Percentiles rank a stretch among this genome's conserved stretches.
These are phyloP conservation scores for Petrocephalus sullivani DNA, from an alignment of 2,797 vertebrate genomes.

Conservation along the genomic window DNA sequence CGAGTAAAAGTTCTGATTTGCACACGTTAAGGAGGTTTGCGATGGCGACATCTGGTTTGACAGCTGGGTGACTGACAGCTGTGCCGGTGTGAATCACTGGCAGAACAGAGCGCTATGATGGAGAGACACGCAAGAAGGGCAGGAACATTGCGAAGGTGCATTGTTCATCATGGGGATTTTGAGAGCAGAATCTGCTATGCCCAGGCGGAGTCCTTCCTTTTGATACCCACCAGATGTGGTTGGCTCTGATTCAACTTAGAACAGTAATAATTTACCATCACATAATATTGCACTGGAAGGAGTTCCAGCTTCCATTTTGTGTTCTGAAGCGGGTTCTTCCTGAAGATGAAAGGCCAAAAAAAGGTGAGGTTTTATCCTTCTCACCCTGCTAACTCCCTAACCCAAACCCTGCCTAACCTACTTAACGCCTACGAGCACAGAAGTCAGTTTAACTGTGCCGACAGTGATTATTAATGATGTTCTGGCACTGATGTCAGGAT, in stretches of 20 bases:
- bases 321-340: neutral
- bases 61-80: neutral
- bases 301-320: neutral
- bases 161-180: neutral
- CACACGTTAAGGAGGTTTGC: neutral
- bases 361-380: neutral
- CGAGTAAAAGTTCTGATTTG: constrained; percentile 7
- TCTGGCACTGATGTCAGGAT: neutral
- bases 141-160: neutral
- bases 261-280: neutral
- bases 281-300: neutral
- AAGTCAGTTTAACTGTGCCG: neutral
- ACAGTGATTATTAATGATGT: neutral
- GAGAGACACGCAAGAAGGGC: neutral
- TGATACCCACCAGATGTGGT: neutral
- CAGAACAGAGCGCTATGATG: neutral
- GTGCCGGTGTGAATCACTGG: neutral
- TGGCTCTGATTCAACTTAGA: neutral
- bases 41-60: constrained; percentile 6
- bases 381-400: neutral
- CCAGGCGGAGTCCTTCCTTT: neutral
- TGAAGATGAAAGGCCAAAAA: neutral
- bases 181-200: neutral
- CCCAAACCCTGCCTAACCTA: neutral
- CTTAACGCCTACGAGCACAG: neutral